These are phyloP conservation scores for Subanguina moxae DNA, from an alignment of 1,140 invertebrate species.

Conservation along the genomic window DNA sequence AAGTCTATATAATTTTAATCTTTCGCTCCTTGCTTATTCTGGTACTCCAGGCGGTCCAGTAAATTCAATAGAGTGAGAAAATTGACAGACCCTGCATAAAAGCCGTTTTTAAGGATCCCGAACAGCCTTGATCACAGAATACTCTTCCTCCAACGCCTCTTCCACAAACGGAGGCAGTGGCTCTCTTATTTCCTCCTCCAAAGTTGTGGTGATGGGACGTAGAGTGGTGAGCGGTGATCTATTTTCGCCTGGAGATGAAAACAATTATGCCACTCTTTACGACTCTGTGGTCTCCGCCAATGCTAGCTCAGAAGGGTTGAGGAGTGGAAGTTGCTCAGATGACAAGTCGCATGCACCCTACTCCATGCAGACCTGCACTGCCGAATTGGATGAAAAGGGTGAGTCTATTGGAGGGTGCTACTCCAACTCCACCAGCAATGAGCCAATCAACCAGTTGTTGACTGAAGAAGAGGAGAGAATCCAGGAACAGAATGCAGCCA, in stretches of 20 bases:
- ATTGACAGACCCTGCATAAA: too few species aligned
- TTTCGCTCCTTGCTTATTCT: too few species aligned
- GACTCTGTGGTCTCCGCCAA: constrained; percentile 39
- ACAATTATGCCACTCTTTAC: constrained; percentile 56
- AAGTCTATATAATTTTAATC: too few species aligned
- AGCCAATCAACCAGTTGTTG: not conserved
- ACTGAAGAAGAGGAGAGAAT: not conserved
- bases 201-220: constrained; percentile 34
- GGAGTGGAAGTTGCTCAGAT: not conserved
- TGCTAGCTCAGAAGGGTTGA: not conserved
- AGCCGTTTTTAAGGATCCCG: constrained; percentile 49
- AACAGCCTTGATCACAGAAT: constrained; percentile 45
- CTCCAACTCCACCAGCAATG: not conserved
- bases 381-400: not conserved
- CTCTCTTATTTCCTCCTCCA: constrained; percentile 15
- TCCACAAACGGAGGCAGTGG: constrained; percentile 49
- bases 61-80: too few species aligned
- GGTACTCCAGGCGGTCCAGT: too few species aligned
- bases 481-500: constrained; percentile 16
- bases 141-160: constrained; percentile 45
- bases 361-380: constrained; percentile 1
- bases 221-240: not conserved
- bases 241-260: constrained; percentile 7
- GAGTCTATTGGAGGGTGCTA: not conserved
- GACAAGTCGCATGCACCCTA: not conserved